Percentiles rank a stretch among this genome's conserved stretches.
Evolutionary conservation across 2,797 vertebrate genomes (phyloP).

Genomic region (Peromyscus melanophrys): DNA sequence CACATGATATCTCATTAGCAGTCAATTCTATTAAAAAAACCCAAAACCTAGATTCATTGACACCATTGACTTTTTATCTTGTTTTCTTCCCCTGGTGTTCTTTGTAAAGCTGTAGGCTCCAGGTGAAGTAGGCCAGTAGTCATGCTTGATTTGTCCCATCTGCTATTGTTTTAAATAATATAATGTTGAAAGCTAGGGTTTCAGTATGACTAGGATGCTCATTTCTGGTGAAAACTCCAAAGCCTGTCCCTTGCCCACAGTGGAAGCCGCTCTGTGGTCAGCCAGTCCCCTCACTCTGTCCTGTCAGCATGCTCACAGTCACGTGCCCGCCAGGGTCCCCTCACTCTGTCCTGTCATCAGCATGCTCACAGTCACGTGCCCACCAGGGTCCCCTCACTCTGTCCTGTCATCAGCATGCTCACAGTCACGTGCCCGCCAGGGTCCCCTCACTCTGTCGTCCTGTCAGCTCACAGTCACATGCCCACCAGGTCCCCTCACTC

Average conservation of each 20-base stretch:
- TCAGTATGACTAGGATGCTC: neutral
- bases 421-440: no score
- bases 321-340: no score
- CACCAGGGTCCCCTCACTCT: no score
- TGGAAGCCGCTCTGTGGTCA: neutral
- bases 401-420: neutral
- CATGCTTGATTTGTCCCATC: neutral
- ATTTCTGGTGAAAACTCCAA: conserved; percentile 20
- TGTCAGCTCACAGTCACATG: neutral
- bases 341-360: neutral
- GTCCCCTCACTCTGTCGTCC: neutral
- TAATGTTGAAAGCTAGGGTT: conserved; percentile 40
- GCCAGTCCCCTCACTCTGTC: neutral
- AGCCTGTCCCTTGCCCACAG: neutral
- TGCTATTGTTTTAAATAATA: neutral
- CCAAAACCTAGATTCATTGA: neutral
- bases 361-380: no score
- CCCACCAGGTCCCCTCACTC: no score
- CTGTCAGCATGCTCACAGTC: neutral
- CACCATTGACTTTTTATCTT: neutral
- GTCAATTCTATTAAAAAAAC: neutral
- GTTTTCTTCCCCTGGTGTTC: neutral
- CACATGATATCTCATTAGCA: neutral
- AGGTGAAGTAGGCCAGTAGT: neutral
- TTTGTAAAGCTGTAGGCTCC: neutral